Base-by-base conservation (phyloP, 2,888 invertebrate genomes). In the Agrenia bidenticulata region DNA sequence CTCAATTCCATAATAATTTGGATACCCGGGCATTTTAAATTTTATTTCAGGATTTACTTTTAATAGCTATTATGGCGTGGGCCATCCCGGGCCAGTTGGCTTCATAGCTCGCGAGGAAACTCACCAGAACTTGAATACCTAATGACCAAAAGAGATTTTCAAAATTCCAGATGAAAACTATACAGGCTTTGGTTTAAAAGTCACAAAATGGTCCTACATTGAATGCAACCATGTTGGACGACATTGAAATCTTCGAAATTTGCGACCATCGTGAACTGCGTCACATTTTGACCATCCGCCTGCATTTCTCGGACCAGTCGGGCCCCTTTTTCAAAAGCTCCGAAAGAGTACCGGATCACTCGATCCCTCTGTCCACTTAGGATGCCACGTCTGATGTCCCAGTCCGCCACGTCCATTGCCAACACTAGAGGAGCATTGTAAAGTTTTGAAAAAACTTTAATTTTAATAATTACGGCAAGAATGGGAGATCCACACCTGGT, bases 221-320 rank as follows among this genome's bases (percentile, higher is more conserved):
- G 39, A 13, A 41, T 39, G 19, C 57, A 57, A 9, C 5, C 57
- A 39, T 58, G 42, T 17, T 58, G 58, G 13, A 26, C n/a, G 4
- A 45, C 5, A 15, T 58, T 58, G 58, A 58, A 58, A 13, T 17
- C 45, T 21, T 45, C 58, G 13, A 58, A 49, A 26, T 58, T 58
- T 19, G 23, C 23, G 17, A 58, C 49, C 49, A 58, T 58, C 2
- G 23, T 41, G 23, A 58, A 58, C 49, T 58, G 58, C 15, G 58
- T 58, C 17, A 58, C 49, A 45, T 58, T 58, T 23, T 45, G 9
- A 2, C 58, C 58, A 2, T 24, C 15, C 2, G 42, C 23, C 26
- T 58, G 58, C 24, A 23, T 24, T 19, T 49, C 45, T 2, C 58
- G 42, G n/a, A 58, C 49, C 7, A 17, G 21, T 49, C 26, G 17